phyloP scores from a whole-genome alignment of 2,113 vertebrate species.

The Odocoileus virginianus region DNA sequence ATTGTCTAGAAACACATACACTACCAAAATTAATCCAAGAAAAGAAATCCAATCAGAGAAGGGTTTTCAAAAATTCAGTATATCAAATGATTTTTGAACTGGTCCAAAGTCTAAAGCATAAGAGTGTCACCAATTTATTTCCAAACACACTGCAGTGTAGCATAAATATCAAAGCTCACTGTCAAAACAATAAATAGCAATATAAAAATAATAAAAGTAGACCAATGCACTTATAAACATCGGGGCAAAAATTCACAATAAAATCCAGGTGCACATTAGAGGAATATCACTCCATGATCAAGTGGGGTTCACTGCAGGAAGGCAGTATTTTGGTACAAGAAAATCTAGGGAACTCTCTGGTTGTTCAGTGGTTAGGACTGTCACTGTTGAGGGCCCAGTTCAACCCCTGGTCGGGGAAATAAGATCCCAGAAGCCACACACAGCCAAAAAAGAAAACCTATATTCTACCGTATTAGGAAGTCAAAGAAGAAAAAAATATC shows the following conservation, averaged over 20 bases:
- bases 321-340: not conserved
- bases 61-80: not conserved
- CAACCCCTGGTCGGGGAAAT: not conserved
- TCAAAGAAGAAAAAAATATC: not conserved
- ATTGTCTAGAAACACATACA: not conserved
- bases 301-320: not conserved
- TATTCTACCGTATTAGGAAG: not conserved
- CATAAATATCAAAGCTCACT: not conserved
- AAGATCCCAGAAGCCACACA: not conserved
- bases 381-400: not conserved
- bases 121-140: not conserved
- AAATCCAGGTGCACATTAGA: not conserved
- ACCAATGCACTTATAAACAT: not conserved
- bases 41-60: not conserved
- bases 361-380: not conserved
- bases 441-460: not conserved
- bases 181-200: not conserved
- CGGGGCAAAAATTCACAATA: not conserved
- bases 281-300: not conserved
- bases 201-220: not conserved
- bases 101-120: not conserved
- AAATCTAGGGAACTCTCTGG: not conserved
- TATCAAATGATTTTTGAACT: not conserved
- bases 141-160: not conserved
- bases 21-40: constrained; percentile 1